Conservation (phyloP, 2,113 vertebrate species). For the Saiga tatarica region DNA sequence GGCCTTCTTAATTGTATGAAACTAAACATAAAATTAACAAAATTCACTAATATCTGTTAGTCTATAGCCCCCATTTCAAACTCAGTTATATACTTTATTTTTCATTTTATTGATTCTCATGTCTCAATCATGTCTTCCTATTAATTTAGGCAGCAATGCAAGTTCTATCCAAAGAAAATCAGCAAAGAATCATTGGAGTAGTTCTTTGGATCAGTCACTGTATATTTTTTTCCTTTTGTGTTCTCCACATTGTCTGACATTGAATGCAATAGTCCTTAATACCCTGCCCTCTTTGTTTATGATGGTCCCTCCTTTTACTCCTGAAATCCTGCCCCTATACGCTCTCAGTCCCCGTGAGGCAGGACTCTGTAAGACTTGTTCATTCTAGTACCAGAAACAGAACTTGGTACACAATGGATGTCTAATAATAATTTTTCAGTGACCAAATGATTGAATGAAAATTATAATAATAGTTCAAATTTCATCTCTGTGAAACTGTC, state of each 20-base stretch:
- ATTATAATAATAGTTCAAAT: neutral
- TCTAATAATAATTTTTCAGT: neutral
- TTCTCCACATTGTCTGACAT: neutral
- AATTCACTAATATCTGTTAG: neutral
- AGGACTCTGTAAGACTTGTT: neutral
- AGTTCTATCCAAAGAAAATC: neutral
- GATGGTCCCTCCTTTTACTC: neutral
- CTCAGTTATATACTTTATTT: neutral
- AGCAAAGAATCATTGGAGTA: neutral
- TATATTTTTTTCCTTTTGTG: neutral
- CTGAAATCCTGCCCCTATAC: neutral
- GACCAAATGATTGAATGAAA: neutral
- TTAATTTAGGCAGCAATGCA: neutral
- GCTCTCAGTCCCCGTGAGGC: neutral
- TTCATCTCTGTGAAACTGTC: neutral
- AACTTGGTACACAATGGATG: neutral
- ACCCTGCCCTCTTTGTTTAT: neutral
- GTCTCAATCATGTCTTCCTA: neutral
- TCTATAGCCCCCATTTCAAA: neutral
- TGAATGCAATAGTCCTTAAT: neutral
- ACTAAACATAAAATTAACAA: neutral
- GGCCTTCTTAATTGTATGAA: neutral
- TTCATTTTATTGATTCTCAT: neutral
- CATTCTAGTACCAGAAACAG: neutral
- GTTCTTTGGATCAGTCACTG: neutral